Conservation (phyloP, 2,113 vertebrate species). For the Lycocorax pyrrhopterus region DNA sequence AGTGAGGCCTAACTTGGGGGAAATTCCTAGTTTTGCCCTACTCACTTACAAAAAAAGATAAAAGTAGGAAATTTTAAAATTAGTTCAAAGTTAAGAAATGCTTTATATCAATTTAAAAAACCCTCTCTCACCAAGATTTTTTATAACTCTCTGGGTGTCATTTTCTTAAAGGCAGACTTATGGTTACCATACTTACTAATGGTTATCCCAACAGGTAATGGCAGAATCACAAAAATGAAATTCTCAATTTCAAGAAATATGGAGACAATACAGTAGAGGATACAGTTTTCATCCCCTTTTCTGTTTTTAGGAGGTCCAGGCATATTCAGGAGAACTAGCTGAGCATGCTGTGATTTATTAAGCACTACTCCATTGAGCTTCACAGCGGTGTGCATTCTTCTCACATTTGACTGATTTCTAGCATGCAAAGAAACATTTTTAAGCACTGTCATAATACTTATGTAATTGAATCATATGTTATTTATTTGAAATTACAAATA, state of each 20-base stretch:
- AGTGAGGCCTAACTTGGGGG: background rate
- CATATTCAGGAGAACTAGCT: slow-evolving; percentile 95
- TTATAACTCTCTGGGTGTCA: background rate
- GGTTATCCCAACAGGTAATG: background rate
- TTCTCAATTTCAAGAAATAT: background rate
- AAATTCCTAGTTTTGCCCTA: background rate
- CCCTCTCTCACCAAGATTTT: rapidly evolving
- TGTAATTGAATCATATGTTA: background rate
- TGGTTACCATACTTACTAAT: background rate
- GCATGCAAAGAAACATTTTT: background rate
- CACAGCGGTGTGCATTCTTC: slow-evolving; percentile 95
- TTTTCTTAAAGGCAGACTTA: background rate
- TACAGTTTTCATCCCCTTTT: slow-evolving; percentile 97
- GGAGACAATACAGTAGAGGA: slow-evolving; percentile 68
- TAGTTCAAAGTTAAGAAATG: background rate
- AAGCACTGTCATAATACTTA: background rate
- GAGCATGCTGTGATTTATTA: slow-evolving; percentile 88
- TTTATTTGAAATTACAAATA: background rate
- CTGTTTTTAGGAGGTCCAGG: slow-evolving; percentile 89
- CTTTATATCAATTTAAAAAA: background rate
- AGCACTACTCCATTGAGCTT: slow-evolving; percentile 91
- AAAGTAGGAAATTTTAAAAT: background rate
- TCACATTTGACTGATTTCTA: slow-evolving; percentile 94
- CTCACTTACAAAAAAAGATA: background rate
- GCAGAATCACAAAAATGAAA: background rate